Evolutionary conservation across 2,113 vertebrate genomes (phyloP).

Genomic region (Corvus hawaiiensis): DNA sequence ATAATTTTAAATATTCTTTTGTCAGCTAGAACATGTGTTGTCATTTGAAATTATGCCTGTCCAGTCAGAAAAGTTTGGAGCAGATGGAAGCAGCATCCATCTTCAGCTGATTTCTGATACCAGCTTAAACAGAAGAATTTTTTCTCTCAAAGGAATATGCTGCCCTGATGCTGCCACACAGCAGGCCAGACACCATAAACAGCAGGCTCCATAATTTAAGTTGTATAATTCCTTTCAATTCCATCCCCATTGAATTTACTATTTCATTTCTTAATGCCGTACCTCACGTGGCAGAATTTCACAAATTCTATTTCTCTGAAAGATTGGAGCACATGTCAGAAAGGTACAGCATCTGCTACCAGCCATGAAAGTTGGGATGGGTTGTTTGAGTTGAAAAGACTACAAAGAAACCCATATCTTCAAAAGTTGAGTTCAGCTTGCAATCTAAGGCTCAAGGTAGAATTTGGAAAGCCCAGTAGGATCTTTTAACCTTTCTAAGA

Average conservation of each 20-base stretch:
- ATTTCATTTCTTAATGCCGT: neutral
- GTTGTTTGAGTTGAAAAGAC: neutral
- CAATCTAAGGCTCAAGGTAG: neutral
- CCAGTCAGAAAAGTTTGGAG: constrained; percentile 20
- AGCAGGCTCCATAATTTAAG: neutral
- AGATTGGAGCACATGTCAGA: neutral
- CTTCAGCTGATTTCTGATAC: neutral
- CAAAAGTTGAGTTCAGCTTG: neutral
- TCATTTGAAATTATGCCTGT: constrained; percentile 25
- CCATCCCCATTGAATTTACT: neutral
- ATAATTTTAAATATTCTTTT: constrained; percentile 22
- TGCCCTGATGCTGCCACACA: neutral
- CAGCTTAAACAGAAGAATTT: neutral
- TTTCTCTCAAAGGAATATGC: neutral
- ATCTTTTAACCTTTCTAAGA: neutral
- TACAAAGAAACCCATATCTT: neutral
- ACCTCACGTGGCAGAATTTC: neutral
- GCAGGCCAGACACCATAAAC: neutral
- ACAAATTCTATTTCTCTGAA: neutral
- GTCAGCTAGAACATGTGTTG: constrained; percentile 14
- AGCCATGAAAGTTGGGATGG: neutral
- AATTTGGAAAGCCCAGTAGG: neutral
- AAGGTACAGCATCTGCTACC: neutral
- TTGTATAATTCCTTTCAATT: neutral
- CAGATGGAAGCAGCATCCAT: constrained; percentile 15